Evolutionary conservation across 2,113 vertebrate genomes (phyloP).

Genomic region (Tonatia bakeri): DNA sequence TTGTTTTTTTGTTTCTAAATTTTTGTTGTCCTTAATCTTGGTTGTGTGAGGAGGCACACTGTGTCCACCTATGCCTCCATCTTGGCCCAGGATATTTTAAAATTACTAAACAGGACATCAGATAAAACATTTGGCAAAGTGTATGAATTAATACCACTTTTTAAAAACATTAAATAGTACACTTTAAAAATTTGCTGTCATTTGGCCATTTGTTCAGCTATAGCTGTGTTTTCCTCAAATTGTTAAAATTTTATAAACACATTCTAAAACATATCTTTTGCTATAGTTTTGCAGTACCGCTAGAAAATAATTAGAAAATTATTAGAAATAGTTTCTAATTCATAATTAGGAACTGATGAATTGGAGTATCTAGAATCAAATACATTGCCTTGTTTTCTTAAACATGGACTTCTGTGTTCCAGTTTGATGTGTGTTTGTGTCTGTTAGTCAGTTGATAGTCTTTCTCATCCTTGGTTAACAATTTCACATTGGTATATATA

Average conservation of each 20-base stretch:
- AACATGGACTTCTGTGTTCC: background rate
- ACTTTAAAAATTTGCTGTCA: background rate
- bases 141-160: background rate
- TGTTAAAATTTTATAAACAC: background rate
- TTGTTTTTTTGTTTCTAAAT: too few relatives aligned
- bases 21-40: too few relatives aligned
- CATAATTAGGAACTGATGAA: background rate
- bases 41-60: too few relatives aligned
- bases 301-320: background rate
- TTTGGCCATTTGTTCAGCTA: background rate
- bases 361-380: background rate
- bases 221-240: background rate
- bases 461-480: background rate
- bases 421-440: background rate
- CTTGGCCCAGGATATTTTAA: slow-evolving; percentile 26
- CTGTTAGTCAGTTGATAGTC: background rate
- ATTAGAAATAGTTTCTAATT: background rate
- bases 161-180: background rate
- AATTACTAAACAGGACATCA: background rate
- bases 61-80: too few relatives aligned
- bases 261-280: background rate
- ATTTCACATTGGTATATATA: background rate
- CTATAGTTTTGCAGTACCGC: background rate
- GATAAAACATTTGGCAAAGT: background rate
- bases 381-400: background rate